Evolutionary conservation across 2,113 vertebrate genomes (phyloP).

Genomic region (Tragulus kanchil): DNA sequence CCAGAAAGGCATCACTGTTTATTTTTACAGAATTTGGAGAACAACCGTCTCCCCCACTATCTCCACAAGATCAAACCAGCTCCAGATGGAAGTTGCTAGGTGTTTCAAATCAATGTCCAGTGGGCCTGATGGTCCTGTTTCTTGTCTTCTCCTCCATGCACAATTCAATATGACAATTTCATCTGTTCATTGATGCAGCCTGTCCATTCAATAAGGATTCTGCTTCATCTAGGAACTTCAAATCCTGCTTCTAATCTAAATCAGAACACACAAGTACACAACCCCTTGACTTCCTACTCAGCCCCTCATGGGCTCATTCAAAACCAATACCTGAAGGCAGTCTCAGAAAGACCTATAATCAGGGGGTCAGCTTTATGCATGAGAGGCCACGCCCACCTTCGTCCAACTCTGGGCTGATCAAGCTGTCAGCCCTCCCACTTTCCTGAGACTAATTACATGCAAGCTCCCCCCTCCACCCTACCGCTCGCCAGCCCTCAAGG

Average conservation of each 20-base stretch:
- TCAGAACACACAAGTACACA: not conserved
- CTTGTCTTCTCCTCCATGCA: slow-evolving; percentile 37
- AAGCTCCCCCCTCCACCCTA: not conserved
- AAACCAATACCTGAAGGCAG: not conserved
- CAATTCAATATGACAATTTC: slow-evolving; percentile 58
- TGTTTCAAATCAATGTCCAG: slow-evolving; percentile 33
- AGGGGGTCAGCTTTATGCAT: not conserved
- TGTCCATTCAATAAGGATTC: slow-evolving; percentile 41
- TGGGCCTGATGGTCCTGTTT: not conserved
- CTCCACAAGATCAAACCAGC: slow-evolving; percentile 76
- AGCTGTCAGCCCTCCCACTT: not conserved
- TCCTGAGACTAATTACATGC: not conserved
- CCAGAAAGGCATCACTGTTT: slow-evolving; percentile 73
- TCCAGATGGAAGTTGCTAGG: slow-evolving; percentile 53
- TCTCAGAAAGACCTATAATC: not conserved
- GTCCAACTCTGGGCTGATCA: not conserved
- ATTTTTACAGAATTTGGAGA: slow-evolving; percentile 74
- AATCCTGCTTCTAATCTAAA: slow-evolving; percentile 65
- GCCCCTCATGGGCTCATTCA: not conserved
- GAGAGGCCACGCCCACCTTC: not conserved
- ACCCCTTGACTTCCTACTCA: not conserved
- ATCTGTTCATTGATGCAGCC: slow-evolving; percentile 27
- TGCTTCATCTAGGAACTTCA: slow-evolving; percentile 45
- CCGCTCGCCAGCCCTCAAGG: not conserved
- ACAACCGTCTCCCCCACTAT: slow-evolving; percentile 44